phyloP scores from a whole-genome alignment of 1,140 invertebrate species.

The Bombus breviceps region DNA sequence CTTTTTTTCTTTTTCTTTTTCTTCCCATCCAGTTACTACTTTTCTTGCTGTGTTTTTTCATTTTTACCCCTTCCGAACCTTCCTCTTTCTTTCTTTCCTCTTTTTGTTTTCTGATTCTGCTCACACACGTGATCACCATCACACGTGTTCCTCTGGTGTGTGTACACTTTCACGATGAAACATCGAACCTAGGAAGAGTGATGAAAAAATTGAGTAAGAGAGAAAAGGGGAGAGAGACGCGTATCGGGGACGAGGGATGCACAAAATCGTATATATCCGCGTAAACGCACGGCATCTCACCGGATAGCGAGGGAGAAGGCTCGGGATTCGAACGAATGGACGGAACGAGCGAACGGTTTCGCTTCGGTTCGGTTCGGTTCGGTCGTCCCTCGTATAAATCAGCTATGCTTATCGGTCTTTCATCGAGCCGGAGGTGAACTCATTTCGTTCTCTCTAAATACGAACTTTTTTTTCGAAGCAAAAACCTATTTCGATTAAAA shows the following conservation, averaged over 20 bases:
- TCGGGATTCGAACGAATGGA: constrained; percentile 71
- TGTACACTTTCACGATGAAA: constrained; percentile 11
- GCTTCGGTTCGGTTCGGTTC: constrained; percentile 63
- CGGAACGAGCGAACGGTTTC: constrained; percentile 68
- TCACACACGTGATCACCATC: not conserved
- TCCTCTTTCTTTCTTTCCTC: not conserved
- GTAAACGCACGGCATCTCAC: constrained; percentile 57
- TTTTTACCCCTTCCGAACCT: not conserved
- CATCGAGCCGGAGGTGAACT: constrained; percentile 82
- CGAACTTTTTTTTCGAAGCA: constrained; percentile 81
- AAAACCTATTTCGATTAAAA: constrained; percentile 83
- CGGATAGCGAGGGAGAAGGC: constrained; percentile 58
- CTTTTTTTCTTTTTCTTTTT: not conserved
- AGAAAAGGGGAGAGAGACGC: not conserved
- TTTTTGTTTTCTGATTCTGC: not conserved
- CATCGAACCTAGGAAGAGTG: not conserved
- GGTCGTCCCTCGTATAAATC: constrained; percentile 78
- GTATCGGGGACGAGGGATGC: constrained; percentile 30
- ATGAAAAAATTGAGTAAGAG: not conserved
- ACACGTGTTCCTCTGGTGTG: not conserved
- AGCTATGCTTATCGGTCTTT: constrained; percentile 83
- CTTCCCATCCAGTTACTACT: not conserved
- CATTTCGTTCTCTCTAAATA: constrained; percentile 83
- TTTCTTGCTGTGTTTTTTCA: constrained; percentile 6
- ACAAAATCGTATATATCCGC: constrained; percentile 49